phyloP scores from a whole-genome alignment of 2,888 invertebrate genomes.

The Mesorhabditis sp. region DNA sequence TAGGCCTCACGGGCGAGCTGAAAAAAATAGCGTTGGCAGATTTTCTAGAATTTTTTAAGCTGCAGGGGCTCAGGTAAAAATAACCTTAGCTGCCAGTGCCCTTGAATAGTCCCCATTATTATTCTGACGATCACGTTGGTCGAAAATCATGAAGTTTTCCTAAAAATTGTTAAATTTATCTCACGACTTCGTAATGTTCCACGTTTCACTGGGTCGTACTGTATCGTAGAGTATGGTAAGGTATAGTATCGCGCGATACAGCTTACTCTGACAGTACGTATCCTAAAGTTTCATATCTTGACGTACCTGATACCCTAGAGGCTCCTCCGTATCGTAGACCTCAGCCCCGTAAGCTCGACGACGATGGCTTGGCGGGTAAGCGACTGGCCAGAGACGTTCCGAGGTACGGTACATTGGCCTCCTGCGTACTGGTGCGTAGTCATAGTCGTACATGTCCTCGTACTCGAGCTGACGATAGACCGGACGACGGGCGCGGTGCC shows the following conservation, averaged over 20 bases:
- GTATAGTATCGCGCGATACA: too few relatives aligned
- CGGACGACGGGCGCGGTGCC: background rate
- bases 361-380: conserved; percentile 20
- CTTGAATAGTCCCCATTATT: background rate
- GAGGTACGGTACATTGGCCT: conserved; percentile 12
- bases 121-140: too few relatives aligned
- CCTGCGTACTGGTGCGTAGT: background rate
- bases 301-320: background rate
- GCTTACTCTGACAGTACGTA: too few relatives aligned
- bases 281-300: too few relatives aligned
- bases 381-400: conserved; percentile 33
- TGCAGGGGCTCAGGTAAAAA: background rate
- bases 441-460: conserved; percentile 4
- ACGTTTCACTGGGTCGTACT: too few relatives aligned
- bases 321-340: conserved; percentile 14
- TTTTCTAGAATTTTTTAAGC: background rate
- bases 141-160: background rate
- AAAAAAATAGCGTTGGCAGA: background rate
- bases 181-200: too few relatives aligned
- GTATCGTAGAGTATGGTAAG: too few relatives aligned
- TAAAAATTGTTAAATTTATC: background rate
- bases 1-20: background rate
- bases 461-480: background rate
- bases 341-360: conserved; percentile 16
- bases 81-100: conserved; percentile 1